Evolutionary conservation across 2,888 invertebrate genomes (phyloP).

Genomic region (Cacoxenus indagator): DNA sequence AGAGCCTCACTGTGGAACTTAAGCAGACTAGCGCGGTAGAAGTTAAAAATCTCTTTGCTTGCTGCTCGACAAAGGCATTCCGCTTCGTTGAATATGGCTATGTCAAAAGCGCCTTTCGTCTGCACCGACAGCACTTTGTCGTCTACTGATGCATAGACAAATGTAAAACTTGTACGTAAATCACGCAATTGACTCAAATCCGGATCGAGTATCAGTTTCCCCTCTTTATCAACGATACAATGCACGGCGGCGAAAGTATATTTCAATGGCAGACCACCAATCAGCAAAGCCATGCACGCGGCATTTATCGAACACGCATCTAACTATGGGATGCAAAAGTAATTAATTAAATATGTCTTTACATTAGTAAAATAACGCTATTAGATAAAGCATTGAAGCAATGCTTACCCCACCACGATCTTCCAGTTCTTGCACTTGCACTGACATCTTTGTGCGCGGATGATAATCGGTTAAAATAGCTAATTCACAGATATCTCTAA

Average conservation of each 20-base stretch:
- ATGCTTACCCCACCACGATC: constrained; percentile 82
- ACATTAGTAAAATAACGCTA: not conserved
- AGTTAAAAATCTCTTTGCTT: constrained; percentile 79
- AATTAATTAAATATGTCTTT: not conserved
- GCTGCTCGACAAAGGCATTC: constrained; percentile 77
- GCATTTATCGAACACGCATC: constrained; percentile 87
- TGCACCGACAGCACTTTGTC: constrained; percentile 76
- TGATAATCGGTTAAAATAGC: constrained; percentile 80
- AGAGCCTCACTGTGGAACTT: constrained; percentile 51
- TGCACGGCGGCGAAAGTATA: constrained; percentile 84
- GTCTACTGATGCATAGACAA: constrained; percentile 80
- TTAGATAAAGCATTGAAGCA: too few relatives aligned
- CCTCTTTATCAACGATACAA: constrained; percentile 78
- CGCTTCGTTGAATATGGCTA: constrained; percentile 78
- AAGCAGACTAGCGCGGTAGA: constrained; percentile 74
- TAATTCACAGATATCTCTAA: constrained; percentile 83
- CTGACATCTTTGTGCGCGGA: constrained; percentile 83
- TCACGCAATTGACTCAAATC: constrained; percentile 72
- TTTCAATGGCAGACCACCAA: constrained; percentile 87
- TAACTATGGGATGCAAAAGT: constrained; percentile 71
- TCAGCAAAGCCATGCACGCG: constrained; percentile 84
- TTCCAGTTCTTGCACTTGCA: constrained; percentile 90
- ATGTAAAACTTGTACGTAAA: constrained; percentile 77
- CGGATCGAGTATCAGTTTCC: constrained; percentile 78
- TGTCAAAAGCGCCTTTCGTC: constrained; percentile 79